Percentiles rank a stretch among this genome's conserved stretches.
Evolutionary conservation across 2,797 vertebrate species (phyloP).

Genomic region (Rhinichthys osculus): DNA sequence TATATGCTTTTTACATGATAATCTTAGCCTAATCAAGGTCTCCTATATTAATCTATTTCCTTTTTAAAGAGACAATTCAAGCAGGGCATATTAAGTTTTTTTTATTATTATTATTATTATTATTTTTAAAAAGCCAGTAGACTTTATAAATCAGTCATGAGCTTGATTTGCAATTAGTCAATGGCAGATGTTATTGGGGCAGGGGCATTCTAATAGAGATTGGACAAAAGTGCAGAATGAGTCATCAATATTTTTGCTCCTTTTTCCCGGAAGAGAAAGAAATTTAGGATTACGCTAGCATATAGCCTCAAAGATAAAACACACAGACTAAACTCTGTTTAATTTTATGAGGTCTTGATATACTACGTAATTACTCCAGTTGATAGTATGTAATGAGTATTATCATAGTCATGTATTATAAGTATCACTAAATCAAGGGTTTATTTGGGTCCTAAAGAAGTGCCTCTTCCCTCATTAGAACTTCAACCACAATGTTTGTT

Average conservation of each 20-base stretch:
- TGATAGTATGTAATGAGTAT: not conserved
- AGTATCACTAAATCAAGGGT: conserved; percentile 18
- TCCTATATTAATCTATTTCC: conserved; percentile 32
- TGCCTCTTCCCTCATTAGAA: conserved; percentile 35
- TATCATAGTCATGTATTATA: conserved; percentile 12
- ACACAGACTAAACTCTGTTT: not conserved
- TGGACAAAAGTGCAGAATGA: conserved; percentile 21
- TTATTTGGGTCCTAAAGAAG: conserved; percentile 33
- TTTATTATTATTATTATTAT: not conserved
- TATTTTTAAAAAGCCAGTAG: no score
- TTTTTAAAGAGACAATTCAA: conserved; percentile 4
- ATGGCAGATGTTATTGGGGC: not conserved
- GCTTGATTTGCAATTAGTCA: not conserved
- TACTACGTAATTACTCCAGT: not conserved
- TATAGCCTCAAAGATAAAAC: not conserved
- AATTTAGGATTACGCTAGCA: not conserved
- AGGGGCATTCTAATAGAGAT: not conserved
- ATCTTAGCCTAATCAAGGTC: conserved; percentile 7
- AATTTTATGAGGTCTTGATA: not conserved
- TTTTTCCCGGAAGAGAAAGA: not conserved
- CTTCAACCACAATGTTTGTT: conserved; percentile 51
- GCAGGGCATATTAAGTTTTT: not conserved
- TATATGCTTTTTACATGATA: conserved; percentile 45
- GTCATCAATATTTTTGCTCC: conserved; percentile 6
- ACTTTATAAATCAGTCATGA: not conserved